Evolutionary conservation across 2,797 vertebrate genomes (phyloP).

Genomic region (Sebastiscus albofasciatus): DNA sequence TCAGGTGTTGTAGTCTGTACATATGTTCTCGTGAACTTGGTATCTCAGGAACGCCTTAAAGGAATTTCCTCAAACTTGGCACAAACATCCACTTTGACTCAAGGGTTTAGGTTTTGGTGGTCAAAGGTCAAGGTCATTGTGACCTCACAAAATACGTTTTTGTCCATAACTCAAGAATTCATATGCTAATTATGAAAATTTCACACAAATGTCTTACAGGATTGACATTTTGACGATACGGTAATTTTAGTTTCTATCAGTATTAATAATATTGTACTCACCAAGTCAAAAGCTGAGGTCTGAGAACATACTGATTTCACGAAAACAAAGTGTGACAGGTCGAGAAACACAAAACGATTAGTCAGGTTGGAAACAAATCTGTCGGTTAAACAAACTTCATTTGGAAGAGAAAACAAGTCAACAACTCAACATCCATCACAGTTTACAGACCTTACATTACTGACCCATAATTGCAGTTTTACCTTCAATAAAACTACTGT

Average conservation of each 20-base stretch:
- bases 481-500: not conserved
- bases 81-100: too few species aligned
- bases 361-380: not conserved
- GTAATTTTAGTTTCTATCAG: not conserved
- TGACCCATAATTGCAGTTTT: not conserved
- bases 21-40: too few species aligned
- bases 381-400: not conserved
- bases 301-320: not conserved
- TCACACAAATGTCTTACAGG: too few species aligned
- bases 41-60: too few species aligned
- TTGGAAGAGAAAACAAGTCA: not conserved
- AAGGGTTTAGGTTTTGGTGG: too few species aligned
- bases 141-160: too few species aligned
- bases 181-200: too few species aligned
- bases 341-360: not conserved
- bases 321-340: not conserved
- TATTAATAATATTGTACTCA: not conserved
- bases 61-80: too few species aligned
- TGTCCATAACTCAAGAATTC: too few species aligned
- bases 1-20: too few species aligned
- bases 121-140: too few species aligned
- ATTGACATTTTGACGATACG: too few species aligned
- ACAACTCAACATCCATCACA: not conserved
- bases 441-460: not conserved
- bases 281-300: not conserved